Percentiles rank a stretch among this genome's conserved stretches.
These are phyloP conservation scores for Argya squamiceps DNA, from an alignment of 2,797 vertebrate species.

Conservation along the genomic window DNA sequence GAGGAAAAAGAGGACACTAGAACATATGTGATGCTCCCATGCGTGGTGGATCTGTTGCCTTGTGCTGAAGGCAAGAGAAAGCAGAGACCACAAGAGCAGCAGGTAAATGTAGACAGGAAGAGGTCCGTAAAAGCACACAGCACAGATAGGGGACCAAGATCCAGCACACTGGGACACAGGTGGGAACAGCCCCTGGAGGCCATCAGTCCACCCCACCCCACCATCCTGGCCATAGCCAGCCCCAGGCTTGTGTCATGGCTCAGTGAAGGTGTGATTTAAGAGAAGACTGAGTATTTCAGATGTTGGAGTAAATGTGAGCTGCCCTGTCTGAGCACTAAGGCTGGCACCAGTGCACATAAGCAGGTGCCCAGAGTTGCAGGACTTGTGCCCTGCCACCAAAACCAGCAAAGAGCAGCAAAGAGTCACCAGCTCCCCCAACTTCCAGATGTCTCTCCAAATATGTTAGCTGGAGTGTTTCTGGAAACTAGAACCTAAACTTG, in stretches of 20 bases:
- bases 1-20: background rate
- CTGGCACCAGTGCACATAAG: background rate
- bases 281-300: background rate
- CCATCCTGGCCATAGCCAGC: rapidly evolving
- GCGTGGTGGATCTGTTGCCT: rapidly evolving
- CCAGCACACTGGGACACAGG: too few relatives aligned
- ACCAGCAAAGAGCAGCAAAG: background rate
- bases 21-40: background rate
- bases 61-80: background rate
- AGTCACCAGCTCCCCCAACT: background rate
- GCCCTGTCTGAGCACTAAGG: background rate
- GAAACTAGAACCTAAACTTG: background rate
- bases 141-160: rapidly evolving
- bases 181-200: rapidly evolving
- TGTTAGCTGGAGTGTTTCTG: background rate
- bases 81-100: background rate
- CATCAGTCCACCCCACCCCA: background rate
- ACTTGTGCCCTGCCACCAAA: background rate
- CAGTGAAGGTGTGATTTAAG: background rate
- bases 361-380: background rate
- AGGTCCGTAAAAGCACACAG: background rate
- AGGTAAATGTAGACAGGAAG: background rate
- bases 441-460: background rate
- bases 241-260: background rate
- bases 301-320: background rate